These are phyloP conservation scores for Saxidomus purpurata DNA, from an alignment of 1,140 invertebrate genomes.

Conservation along the genomic window DNA sequence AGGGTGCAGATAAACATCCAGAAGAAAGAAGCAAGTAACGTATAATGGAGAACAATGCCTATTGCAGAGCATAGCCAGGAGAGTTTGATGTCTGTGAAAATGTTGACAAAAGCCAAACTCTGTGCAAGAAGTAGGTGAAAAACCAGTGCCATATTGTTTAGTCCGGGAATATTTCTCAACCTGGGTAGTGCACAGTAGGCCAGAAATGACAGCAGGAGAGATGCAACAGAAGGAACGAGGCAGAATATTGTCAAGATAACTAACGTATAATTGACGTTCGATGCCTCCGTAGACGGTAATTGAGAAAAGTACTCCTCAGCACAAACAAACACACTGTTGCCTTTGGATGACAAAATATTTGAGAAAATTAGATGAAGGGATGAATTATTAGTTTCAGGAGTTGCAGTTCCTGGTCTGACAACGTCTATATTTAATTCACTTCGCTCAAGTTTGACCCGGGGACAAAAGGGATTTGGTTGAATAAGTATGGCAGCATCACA, in stretches of 20 bases:
- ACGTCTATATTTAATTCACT: constrained; percentile 9
- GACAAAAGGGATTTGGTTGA: constrained; percentile 31
- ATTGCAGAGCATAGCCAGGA: constrained; percentile 2
- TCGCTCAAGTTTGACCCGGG: neutral
- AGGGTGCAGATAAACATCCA: constrained; percentile 49
- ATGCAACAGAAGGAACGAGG: neutral
- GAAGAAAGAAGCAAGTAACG: constrained; percentile 1
- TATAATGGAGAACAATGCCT: constrained; percentile 20
- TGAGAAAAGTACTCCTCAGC: neutral
- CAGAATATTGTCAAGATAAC: constrained; percentile 9
- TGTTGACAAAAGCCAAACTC: neutral
- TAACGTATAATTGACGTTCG: neutral
- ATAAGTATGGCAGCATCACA: neutral
- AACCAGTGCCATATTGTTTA: constrained; percentile 47
- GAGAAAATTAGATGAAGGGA: neutral
- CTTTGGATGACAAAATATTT: neutral
- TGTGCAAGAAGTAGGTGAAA: constrained; percentile 27
- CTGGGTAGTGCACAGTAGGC: constrained; percentile 7
- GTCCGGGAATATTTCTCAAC: constrained; percentile 25
- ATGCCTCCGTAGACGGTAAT: neutral
- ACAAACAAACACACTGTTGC: neutral
- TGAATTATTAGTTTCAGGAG: no score
- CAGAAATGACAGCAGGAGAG: constrained; percentile 10
- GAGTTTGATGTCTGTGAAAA: neutral
- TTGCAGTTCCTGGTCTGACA: neutral